These are phyloP conservation scores for Dendrolimus punctatus DNA, from an alignment of 1,140 invertebrate genomes.

Conservation along the genomic window DNA sequence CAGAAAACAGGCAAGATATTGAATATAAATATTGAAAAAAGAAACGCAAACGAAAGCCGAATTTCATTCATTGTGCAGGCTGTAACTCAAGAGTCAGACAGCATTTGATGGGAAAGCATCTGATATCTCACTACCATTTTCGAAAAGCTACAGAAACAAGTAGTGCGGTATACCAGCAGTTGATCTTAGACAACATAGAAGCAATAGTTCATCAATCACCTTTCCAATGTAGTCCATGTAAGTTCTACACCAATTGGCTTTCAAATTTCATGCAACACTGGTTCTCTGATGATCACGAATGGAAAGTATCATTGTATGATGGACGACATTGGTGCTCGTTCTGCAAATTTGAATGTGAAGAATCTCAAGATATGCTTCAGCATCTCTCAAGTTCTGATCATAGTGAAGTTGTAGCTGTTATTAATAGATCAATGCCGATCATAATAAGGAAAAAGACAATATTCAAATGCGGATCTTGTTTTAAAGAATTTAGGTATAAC, in stretches of 20 bases:
- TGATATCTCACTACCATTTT: slow-evolving; percentile 88
- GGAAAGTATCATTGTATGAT: slow-evolving; percentile 62
- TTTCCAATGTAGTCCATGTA: slow-evolving; percentile 87
- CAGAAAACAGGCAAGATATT: slow-evolving; percentile 22
- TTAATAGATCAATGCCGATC: slow-evolving; percentile 86
- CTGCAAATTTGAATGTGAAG: slow-evolving; percentile 81
- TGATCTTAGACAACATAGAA: slow-evolving; percentile 84
- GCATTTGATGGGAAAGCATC: slow-evolving; percentile 84
- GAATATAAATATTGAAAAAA: slow-evolving; percentile 39
- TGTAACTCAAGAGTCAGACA: slow-evolving; percentile 79
- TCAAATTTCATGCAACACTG: slow-evolving; percentile 83
- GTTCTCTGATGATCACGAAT: slow-evolving; percentile 75
- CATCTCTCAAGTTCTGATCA: slow-evolving; percentile 81
- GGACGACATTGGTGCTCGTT: slow-evolving; percentile 83
- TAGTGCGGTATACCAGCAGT: slow-evolving; percentile 66
- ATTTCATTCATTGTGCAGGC: slow-evolving; percentile 77
- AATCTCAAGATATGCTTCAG: slow-evolving; percentile 76
- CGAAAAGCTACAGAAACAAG: slow-evolving; percentile 75
- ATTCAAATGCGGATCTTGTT: slow-evolving; percentile 76
- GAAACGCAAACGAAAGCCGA: slow-evolving; percentile 73
- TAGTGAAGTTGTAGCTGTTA: slow-evolving; percentile 79
- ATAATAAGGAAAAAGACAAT: slow-evolving; percentile 80
- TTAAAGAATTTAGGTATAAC: slow-evolving; percentile 78
- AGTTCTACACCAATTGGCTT: slow-evolving; percentile 87
- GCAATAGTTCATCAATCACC: slow-evolving; percentile 84